phyloP scores from a whole-genome alignment of 2,113 vertebrate genomes.

The Saguinus imperator region DNA sequence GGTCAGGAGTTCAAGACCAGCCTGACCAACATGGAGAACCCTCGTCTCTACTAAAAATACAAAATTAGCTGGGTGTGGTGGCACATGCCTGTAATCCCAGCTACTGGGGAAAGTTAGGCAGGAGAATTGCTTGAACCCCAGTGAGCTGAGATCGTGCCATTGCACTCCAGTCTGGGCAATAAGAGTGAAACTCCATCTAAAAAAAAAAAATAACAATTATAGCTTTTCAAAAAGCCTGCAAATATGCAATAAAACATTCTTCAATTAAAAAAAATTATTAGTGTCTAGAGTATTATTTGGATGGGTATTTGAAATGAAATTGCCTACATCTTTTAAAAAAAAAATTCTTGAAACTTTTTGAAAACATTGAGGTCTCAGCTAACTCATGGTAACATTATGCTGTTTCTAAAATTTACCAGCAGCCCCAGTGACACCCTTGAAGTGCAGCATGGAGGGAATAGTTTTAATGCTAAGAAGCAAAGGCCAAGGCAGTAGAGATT shows the following conservation, averaged over 20 bases:
- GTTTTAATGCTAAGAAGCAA: neutral
- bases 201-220: neutral
- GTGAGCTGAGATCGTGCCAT: too few species aligned
- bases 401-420: neutral
- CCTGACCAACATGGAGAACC: too few species aligned
- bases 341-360: neutral
- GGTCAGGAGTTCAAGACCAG: too few species aligned
- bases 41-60: too few species aligned
- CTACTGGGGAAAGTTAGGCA: too few species aligned
- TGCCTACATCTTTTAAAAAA: neutral
- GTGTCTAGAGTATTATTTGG: constrained; percentile 4
- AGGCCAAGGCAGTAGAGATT: neutral
- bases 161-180: too few species aligned
- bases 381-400: constrained; percentile 18
- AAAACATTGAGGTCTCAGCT: neutral
- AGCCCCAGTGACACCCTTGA: neutral
- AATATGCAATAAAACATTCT: neutral
- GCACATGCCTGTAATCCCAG: too few species aligned
- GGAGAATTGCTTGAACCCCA: too few species aligned
- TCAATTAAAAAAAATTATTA: neutral
- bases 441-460: neutral
- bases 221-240: neutral
- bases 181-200: too few species aligned
- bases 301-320: constrained; percentile 16
- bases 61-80: too few species aligned